Evolutionary conservation across 2,113 vertebrate species (phyloP), one percentile per base, ranked within the genome.

Genomic region (Okapia johnstoni): DNA sequence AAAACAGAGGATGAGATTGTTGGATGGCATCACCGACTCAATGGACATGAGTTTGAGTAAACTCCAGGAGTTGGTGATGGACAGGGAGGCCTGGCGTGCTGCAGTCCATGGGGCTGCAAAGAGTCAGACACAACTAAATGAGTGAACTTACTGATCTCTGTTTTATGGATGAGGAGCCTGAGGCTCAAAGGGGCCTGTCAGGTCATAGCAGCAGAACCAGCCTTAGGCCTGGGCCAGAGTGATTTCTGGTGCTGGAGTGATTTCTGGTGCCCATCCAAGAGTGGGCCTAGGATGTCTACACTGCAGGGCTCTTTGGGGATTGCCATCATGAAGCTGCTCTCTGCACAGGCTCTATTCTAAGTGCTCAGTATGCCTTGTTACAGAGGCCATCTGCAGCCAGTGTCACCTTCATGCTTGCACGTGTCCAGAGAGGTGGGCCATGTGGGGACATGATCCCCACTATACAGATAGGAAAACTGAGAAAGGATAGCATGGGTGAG

Each of bases 401-500:
- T 1, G 2, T 28, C 61, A 48, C 55, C 43, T 79, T 5, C 48
- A 9, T 12, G 10, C 14, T 52, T 9, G 26, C 16, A 2, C 2
- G 0, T 5, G 25, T 61, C 54, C 60, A 30, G 21, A 25, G 10
- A 70, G n/a, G 3, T n/a, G 25, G 21, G 14, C 19, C 3, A 0
- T 0, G 11, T 46, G n/a, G 23, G 54, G 6, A 63, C 14, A 52
- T 25, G 46, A 52, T 33, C 23, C 28, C 33, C 86, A 12, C 3
- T 16, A 15, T 3, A 28, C 13, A 58, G 73, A 48, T 0, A n/a
- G 60, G 81, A 73, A 83, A 77, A 26, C 21, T 7, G 43, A 88
- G 84, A 28, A 79, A 14, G 33, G 46, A 16, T 46, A 36, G 2
- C 33, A 2, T 1, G 2, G 4, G 21, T 25, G n/a, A 76, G 61